phyloP scores from a whole-genome alignment of 2,797 vertebrate species.

The Morus bassanus region DNA sequence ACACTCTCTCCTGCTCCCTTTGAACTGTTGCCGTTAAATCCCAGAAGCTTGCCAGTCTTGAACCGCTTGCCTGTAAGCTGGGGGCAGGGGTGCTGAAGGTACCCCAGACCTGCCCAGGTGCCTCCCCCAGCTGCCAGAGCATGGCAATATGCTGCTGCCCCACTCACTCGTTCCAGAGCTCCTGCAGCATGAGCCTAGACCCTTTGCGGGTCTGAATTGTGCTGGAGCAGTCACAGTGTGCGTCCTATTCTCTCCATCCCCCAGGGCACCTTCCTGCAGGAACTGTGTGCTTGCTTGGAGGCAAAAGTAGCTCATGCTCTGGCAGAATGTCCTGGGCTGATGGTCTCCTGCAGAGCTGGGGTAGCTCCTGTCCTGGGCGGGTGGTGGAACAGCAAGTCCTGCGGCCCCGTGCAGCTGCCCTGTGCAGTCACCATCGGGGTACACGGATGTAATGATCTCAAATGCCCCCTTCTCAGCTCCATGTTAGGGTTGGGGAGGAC shows the following conservation, averaged over 20 bases:
- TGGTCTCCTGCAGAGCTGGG: background rate
- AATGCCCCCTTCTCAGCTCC: background rate
- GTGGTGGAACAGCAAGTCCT: background rate
- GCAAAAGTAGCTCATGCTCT: background rate
- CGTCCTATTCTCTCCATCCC: background rate
- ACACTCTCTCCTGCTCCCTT: background rate
- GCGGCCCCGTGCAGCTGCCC: background rate
- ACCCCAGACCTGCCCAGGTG: background rate
- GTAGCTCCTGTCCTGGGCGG: background rate
- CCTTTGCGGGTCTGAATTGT: background rate
- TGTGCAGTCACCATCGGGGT: background rate
- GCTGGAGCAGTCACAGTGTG: background rate
- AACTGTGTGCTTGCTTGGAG: background rate
- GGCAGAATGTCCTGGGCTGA: background rate
- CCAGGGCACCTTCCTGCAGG: background rate
- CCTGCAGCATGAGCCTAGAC: background rate
- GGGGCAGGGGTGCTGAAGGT: background rate
- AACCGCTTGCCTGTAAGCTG: rapidly evolving
- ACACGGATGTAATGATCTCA: background rate
- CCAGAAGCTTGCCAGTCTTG: background rate
- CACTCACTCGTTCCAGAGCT: background rate
- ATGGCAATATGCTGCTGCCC: rapidly evolving
- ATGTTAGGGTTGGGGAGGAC: background rate
- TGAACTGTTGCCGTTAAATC: background rate
- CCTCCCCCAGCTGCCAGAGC: background rate